Evolutionary conservation across 1,140 invertebrate genomes (phyloP).

Genomic region (Drosophila repleta): DNA sequence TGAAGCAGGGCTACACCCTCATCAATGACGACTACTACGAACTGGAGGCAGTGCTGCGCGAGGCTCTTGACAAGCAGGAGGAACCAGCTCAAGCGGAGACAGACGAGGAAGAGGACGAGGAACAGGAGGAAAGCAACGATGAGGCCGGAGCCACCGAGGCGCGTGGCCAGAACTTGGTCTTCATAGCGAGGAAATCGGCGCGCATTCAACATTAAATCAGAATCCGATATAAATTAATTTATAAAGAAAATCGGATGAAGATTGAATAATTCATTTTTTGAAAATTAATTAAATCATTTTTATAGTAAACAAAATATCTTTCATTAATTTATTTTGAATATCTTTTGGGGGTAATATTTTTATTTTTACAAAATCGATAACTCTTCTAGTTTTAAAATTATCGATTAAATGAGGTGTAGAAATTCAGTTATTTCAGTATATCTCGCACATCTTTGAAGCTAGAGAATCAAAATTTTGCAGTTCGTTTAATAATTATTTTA

Average conservation of each 20-base stretch:
- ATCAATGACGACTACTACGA: slow-evolving; percentile 79
- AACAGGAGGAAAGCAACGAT: slow-evolving; percentile 25
- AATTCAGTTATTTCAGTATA: too few species aligned
- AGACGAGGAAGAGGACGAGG: slow-evolving; percentile 25
- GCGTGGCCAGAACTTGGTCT: slow-evolving; percentile 64
- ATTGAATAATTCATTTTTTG: neutral
- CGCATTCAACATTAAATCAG: slow-evolving; percentile 18
- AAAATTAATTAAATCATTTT: too few species aligned
- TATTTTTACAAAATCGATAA: too few species aligned
- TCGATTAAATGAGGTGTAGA: too few species aligned
- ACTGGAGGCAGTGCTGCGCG: slow-evolving; percentile 50
- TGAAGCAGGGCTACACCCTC: slow-evolving; percentile 61
- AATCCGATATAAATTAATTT: neutral
- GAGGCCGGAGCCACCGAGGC: slow-evolving; percentile 35
- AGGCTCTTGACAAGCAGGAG: slow-evolving; percentile 27
- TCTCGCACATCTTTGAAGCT: too few species aligned
- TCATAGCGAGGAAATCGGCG: slow-evolving; percentile 65
- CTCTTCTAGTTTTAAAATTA: too few species aligned
- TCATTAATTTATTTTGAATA: too few species aligned
- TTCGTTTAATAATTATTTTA: too few species aligned
- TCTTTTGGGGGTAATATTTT: too few species aligned
- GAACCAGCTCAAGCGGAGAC: neutral
- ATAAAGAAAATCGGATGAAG: too few species aligned
- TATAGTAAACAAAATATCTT: too few species aligned
- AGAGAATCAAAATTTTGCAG: too few species aligned